Evolutionary conservation across 2,113 vertebrate species (phyloP), one percentile per base, ranked within the genome.

Genomic region (Smithornis capensis): DNA sequence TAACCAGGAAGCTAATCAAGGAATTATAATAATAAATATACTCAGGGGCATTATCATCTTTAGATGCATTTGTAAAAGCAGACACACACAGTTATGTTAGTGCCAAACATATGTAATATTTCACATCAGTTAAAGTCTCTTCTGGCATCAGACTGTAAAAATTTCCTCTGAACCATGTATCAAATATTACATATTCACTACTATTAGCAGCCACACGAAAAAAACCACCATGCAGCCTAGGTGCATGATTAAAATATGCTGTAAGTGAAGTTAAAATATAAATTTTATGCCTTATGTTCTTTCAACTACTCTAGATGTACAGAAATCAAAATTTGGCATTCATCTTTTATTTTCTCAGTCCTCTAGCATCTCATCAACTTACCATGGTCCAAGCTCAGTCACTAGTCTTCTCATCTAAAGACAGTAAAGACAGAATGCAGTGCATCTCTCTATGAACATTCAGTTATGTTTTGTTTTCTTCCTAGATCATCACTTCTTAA

Each of bases 21-120:
- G 70, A 96, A 79, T 88, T 79, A 74, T 18, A 87, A 77, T 67
- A 55, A 87, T 74, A 94, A 96, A 90, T 92, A 83, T 45, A 73
- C 76, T 90, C 12, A 47, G 71, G 67, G 87, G 77, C 47, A 95
- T 74, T 81, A 87, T 75, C 10, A 31, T 75, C 52, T 75, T 74
- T 11, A 92, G 49, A 63, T 68, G 37, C 23, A 84, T 55, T 87
- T 84, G 62, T 79, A 91, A 80, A 89, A 86, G 75, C 40, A 83
- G 87, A 80, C 63, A 87, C 63, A 87, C 83, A 75, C 83, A 55
- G 62, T 22, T 63, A 47, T 18, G 35, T 12, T 31, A n/a, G 29
- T 91, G 83, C 64, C 91, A 96, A 95, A 83, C 83, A 89, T 33
- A 55, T 68, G 73, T 89, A 87, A n/a, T 56, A 79, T 5, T 82